Percentiles rank a stretch among this genome's conserved stretches.
phyloP scores from a whole-genome alignment of 1,140 invertebrate species.

The Dysdera silvatica region DNA sequence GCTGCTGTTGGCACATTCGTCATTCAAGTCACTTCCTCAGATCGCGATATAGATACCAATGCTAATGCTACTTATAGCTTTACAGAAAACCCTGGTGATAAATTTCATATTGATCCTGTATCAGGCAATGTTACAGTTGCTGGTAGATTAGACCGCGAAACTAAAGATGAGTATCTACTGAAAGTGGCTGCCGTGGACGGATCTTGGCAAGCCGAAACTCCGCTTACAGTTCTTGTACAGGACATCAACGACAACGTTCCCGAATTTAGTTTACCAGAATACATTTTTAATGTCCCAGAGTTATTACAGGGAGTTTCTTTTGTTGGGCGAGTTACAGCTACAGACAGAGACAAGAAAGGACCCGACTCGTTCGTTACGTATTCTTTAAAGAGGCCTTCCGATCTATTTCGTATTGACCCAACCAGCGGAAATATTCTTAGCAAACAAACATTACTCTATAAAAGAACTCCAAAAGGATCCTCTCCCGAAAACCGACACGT shows the following conservation, averaged over 20 bases:
- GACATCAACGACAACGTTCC: constrained; percentile 93
- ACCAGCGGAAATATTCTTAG: constrained; percentile 81
- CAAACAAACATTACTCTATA: constrained; percentile 61
- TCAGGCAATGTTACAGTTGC: constrained; percentile 86
- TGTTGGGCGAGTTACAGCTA: constrained; percentile 79
- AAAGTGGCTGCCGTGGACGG: constrained; percentile 80
- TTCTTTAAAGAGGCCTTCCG: constrained; percentile 77
- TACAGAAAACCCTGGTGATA: constrained; percentile 74
- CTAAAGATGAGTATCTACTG: constrained; percentile 80
- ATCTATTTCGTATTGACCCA: constrained; percentile 81
- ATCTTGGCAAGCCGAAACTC: constrained; percentile 78
- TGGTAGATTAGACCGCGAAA: constrained; percentile 73
- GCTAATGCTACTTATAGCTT: constrained; percentile 82
- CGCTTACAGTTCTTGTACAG: constrained; percentile 82
- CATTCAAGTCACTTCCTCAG: constrained; percentile 80
- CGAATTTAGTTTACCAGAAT: constrained; percentile 76
- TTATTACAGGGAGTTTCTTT: constrained; percentile 65
- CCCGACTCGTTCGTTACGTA: constrained; percentile 92
- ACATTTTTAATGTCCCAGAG: constrained; percentile 84
- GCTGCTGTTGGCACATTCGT: constrained; percentile 85
- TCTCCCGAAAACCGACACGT: constrained; percentile 82
- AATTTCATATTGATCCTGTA: constrained; percentile 76
- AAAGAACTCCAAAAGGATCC: constrained; percentile 51
- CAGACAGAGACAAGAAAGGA: constrained; percentile 81
- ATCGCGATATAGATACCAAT: constrained; percentile 76